Conservation (phyloP, 2,113 vertebrate genomes). For the Amazona guildingii region DNA sequence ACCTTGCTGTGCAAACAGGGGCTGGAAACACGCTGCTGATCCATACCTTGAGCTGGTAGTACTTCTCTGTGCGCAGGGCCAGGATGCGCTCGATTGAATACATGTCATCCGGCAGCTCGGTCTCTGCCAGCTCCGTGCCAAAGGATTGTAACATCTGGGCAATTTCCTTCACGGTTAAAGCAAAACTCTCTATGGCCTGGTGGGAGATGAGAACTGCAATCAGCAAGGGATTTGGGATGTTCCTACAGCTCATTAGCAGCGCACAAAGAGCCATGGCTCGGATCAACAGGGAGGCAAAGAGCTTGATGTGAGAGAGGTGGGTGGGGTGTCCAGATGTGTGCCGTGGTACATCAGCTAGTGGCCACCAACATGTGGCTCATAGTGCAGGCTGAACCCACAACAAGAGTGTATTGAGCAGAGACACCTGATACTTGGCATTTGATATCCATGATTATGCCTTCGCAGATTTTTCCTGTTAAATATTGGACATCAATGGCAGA, state of each 20-base stretch:
- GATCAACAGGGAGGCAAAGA: neutral
- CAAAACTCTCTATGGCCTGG: slow-evolving; percentile 97
- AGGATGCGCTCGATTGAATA: slow-evolving; percentile 83
- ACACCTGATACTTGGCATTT: neutral
- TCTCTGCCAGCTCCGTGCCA: slow-evolving; percentile 91
- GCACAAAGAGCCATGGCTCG: neutral
- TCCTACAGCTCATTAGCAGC: neutral
- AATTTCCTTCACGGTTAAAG: slow-evolving; percentile 93
- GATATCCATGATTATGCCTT: neutral
- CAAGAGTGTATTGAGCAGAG: neutral
- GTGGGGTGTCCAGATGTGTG: neutral
- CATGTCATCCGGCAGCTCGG: slow-evolving; percentile 83
- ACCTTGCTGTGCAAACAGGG: fast-evolving
- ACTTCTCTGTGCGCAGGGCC: slow-evolving; percentile 83
- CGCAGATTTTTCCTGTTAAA: neutral
- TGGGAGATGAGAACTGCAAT: neutral
- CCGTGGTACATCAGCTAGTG: neutral
- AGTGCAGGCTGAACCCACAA: neutral
- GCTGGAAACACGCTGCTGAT: neutral
- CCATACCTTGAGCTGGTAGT: slow-evolving; percentile 90
- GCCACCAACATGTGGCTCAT: neutral
- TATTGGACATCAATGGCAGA: neutral
- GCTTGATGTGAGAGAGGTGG: neutral
- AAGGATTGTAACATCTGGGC: slow-evolving; percentile 95
- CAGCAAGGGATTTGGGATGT: neutral